These are phyloP conservation scores for Acrobasis consociella DNA, from an alignment of 2,888 invertebrate species.

Conservation along the genomic window DNA sequence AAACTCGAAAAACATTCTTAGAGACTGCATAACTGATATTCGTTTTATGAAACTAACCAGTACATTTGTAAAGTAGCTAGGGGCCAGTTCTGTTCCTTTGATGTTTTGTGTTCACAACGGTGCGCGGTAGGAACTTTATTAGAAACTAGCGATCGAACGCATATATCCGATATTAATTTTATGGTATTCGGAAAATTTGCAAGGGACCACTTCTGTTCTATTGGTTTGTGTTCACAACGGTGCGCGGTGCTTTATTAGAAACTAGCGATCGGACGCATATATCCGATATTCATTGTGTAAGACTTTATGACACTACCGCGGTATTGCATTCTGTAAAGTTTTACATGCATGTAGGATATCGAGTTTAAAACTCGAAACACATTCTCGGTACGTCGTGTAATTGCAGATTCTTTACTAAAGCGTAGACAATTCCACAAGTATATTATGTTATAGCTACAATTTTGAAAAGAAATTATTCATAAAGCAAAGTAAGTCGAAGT, in stretches of 20 bases:
- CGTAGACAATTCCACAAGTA: no score
- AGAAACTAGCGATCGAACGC: constrained; percentile 11
- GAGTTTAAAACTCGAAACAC: not conserved
- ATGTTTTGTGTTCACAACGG: not conserved
- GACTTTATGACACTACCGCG: constrained; percentile 10
- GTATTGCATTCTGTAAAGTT: constrained; percentile 6
- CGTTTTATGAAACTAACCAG: no score
- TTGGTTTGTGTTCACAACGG: not conserved
- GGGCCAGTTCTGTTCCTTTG: not conserved
- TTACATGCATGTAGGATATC: not conserved
- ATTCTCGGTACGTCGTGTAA: not conserved
- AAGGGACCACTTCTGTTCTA: not conserved
- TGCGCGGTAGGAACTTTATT: constrained; percentile 4
- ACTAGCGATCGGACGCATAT: constrained; percentile 6
- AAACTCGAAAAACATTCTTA: no score
- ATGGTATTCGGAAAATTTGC: not conserved
- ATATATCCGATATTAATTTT: constrained; percentile 9
- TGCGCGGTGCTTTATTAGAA: constrained; percentile 10
- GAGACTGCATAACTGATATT: no score
- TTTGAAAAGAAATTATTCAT: no score
- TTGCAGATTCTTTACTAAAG: no score
- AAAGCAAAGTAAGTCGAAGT: no score
- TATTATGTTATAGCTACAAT: no score
- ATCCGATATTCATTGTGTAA: constrained; percentile 13
- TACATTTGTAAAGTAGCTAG: no score